Percentiles rank a stretch among this genome's conserved stretches.
These are phyloP conservation scores for Drosophila sp. DNA, from an alignment of 1,140 invertebrate genomes.

Conservation along the genomic window DNA sequence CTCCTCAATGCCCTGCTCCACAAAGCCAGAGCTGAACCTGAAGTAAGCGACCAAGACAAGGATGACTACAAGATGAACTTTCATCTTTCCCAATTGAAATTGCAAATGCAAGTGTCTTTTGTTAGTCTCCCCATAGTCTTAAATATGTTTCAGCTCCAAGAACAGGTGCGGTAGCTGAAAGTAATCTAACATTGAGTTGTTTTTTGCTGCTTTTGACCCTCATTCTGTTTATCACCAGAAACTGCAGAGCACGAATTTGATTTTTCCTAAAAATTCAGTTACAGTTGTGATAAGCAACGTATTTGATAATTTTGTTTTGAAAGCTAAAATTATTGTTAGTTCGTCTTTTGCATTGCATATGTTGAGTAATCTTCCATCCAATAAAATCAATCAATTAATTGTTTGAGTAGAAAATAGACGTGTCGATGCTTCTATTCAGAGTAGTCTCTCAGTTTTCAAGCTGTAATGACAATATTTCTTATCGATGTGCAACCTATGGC, in stretches of 20 bases:
- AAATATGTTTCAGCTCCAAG: slow-evolving; percentile 44
- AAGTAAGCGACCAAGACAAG: slow-evolving; percentile 30
- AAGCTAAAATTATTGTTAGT: neutral
- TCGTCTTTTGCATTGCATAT: too few relatives aligned
- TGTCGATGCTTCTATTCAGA: too few relatives aligned
- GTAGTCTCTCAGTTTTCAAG: too few relatives aligned
- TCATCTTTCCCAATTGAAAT: slow-evolving; percentile 40
- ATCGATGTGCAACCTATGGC: too few relatives aligned
- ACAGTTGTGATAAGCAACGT: neutral
- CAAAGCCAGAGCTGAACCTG: neutral
- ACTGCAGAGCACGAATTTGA: neutral
- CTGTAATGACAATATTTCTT: too few relatives aligned
- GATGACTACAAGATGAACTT: slow-evolving; percentile 23
- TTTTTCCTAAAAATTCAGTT: neutral
- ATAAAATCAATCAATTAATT: too few relatives aligned
- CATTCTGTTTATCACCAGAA: neutral
- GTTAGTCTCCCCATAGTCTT: slow-evolving; percentile 21
- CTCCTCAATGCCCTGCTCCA: slow-evolving; percentile 23
- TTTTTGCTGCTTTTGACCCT: neutral
- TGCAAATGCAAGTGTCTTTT: slow-evolving; percentile 39
- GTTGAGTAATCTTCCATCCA: too few relatives aligned
- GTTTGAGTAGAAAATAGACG: too few relatives aligned
- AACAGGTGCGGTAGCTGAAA: slow-evolving; percentile 43
- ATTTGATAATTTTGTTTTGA: neutral
- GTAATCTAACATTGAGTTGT: slow-evolving; percentile 26